Percentiles rank a stretch among this genome's conserved stretches.
These are phyloP conservation scores for Sebastes jordani DNA, from an alignment of 2,797 vertebrate species.

Conservation along the genomic window DNA sequence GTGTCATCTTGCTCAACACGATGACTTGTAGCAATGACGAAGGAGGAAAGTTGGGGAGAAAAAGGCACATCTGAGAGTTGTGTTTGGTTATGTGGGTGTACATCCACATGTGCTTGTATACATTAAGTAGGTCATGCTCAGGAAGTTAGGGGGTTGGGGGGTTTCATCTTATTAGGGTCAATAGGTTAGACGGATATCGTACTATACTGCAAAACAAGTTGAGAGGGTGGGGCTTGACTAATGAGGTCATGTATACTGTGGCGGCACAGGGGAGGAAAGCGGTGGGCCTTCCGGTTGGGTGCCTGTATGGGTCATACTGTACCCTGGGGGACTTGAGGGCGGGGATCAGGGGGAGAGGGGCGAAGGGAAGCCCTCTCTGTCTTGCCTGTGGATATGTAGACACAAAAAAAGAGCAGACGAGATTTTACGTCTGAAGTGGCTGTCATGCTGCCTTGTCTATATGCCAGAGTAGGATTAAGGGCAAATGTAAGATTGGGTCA, in stretches of 20 bases:
- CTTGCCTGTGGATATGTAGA: constrained; percentile 43
- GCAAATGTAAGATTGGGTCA: constrained; percentile 29
- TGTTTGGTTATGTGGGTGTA: not conserved
- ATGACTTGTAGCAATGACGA: constrained; percentile 2
- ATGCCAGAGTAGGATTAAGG: constrained; percentile 50
- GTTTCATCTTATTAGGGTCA: constrained; percentile 46
- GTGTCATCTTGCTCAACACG: not conserved
- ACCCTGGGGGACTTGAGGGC: constrained; percentile 58
- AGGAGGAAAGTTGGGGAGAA: not conserved
- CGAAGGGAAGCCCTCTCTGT: constrained; percentile 32
- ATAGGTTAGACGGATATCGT: constrained; percentile 43
- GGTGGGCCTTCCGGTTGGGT: constrained; percentile 70
- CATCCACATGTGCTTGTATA: constrained; percentile 3
- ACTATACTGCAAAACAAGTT: constrained; percentile 44
- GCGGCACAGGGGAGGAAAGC: constrained; percentile 18
- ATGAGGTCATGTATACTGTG: constrained; percentile 62
- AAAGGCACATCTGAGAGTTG: not conserved
- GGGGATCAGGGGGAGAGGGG: constrained; percentile 27
- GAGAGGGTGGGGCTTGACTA: constrained; percentile 31
- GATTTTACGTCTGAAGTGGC: constrained; percentile 31
- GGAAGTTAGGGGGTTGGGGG: constrained; percentile 26
- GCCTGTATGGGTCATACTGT: constrained; percentile 73
- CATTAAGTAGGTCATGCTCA: constrained; percentile 49
- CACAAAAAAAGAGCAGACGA: constrained; percentile 42
- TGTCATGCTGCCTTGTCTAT: constrained; percentile 35